Evolutionary conservation across 2,113 vertebrate species (phyloP).

Genomic region (Plecotus auritus): DNA sequence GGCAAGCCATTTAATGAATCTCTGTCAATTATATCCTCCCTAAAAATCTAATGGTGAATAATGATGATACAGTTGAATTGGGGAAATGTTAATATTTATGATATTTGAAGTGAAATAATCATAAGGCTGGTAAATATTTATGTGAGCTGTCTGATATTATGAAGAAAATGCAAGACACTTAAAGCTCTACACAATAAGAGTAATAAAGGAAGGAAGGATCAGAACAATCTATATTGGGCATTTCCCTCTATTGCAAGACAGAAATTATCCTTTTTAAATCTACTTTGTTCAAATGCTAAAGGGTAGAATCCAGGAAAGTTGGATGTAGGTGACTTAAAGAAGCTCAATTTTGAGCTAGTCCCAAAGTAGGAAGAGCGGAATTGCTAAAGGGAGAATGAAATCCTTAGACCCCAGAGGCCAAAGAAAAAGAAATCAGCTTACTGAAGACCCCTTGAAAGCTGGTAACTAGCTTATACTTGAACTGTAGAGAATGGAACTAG

Average conservation of each 20-base stretch:
- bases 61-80: conserved; percentile 5
- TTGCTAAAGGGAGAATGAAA: neutral
- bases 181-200: neutral
- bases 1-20: neutral
- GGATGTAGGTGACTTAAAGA: neutral
- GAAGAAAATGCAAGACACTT: neutral
- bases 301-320: neutral
- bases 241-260: neutral
- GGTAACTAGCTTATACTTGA: neutral
- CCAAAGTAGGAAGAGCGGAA: neutral
- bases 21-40: neutral
- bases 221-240: neutral
- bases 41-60: conserved; percentile 21
- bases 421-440: neutral
- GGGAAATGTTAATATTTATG: neutral
- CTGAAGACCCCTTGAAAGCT: neutral
- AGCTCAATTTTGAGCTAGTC: neutral
- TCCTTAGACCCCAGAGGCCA: neutral
- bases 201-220: neutral
- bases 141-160: neutral
- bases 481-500: neutral
- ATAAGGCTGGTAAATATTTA: neutral
- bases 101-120: conserved; percentile 10
- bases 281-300: neutral
- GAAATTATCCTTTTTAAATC: conserved; percentile 1